These are phyloP conservation scores for Drosophila subsilvestris DNA, from an alignment of 2,888 invertebrate genomes.

Conservation along the genomic window DNA sequence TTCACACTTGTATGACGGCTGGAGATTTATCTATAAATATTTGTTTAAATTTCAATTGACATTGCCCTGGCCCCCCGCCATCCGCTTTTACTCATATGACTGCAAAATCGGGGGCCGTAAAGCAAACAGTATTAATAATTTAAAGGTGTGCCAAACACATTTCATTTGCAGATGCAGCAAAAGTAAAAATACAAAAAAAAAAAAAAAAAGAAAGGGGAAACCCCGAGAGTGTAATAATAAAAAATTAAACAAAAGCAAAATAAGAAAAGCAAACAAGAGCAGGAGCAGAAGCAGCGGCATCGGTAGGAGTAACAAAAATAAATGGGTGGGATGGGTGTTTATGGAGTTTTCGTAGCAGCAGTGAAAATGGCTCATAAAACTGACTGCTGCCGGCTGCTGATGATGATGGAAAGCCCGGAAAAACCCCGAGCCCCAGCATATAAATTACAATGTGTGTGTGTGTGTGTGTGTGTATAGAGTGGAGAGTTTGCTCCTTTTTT, in stretches of 20 bases:
- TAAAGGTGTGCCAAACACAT: constrained; percentile 51
- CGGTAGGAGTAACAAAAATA: background rate
- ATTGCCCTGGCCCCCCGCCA: constrained; percentile 2
- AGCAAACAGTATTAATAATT: constrained; percentile 63
- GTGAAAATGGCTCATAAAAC: constrained; percentile 52
- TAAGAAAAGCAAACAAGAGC: constrained; percentile 22
- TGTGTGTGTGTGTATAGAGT: constrained; percentile 26
- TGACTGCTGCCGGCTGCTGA: constrained; percentile 38
- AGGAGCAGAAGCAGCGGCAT: background rate
- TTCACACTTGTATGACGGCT: constrained; percentile 38
- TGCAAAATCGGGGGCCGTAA: constrained; percentile 48
- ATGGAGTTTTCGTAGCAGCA: constrained; percentile 4
- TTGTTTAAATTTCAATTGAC: constrained; percentile 30
- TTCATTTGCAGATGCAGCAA: constrained; percentile 56
- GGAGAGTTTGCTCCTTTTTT: constrained; percentile 44
- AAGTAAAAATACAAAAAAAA: constrained; percentile 1
- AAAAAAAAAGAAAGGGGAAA: constrained; percentile 23
- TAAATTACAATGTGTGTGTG: constrained; percentile 61
- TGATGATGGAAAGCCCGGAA: constrained; percentile 51
- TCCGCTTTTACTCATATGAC: constrained; percentile 13
- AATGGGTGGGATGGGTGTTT: background rate
- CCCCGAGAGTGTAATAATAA: constrained; percentile 58
- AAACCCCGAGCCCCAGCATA: constrained; percentile 22
- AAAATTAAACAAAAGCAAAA: constrained; percentile 62
- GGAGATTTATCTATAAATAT: constrained; percentile 16